These are phyloP conservation scores for Macquaria australasica DNA, from an alignment of 2,113 vertebrate species.

Conservation along the genomic window DNA sequence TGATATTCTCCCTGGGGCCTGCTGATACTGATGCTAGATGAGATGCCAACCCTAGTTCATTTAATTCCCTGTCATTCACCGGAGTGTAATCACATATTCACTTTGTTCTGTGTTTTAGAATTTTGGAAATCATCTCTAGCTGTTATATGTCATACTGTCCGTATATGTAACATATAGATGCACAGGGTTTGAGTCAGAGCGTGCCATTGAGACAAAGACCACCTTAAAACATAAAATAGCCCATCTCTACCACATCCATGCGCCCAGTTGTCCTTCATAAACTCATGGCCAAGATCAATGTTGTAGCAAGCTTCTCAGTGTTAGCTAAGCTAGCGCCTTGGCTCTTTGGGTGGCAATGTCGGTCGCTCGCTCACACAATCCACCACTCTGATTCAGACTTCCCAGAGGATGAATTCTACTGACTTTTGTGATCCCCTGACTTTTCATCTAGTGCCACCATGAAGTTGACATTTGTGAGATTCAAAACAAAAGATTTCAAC, in stretches of 20 bases:
- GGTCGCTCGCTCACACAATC: background rate
- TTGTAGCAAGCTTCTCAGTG: background rate
- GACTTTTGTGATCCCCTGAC: background rate
- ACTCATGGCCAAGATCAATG: background rate
- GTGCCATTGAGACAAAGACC: background rate
- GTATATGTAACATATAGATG: background rate
- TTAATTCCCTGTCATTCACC: conserved; percentile 22
- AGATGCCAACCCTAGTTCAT: conserved; percentile 21
- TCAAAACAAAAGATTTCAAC: too few species aligned
- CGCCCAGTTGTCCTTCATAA: background rate
- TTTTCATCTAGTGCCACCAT: background rate
- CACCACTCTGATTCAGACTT: background rate
- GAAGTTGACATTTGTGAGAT: too few species aligned
- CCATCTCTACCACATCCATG: background rate
- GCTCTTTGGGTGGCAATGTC: background rate
- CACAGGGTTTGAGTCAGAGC: background rate
- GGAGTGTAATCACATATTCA: conserved; percentile 45
- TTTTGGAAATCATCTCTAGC: conserved; percentile 1
- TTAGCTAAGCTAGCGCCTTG: background rate
- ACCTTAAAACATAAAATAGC: background rate
- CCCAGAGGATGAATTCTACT: background rate
- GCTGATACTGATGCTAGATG: conserved; percentile 17
- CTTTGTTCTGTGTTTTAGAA: conserved; percentile 39
- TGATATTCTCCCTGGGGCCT: conserved; percentile 15
- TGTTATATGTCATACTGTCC: background rate